phyloP scores from a whole-genome alignment of 2,113 vertebrate genomes.

The Chaetops frenatus region DNA sequence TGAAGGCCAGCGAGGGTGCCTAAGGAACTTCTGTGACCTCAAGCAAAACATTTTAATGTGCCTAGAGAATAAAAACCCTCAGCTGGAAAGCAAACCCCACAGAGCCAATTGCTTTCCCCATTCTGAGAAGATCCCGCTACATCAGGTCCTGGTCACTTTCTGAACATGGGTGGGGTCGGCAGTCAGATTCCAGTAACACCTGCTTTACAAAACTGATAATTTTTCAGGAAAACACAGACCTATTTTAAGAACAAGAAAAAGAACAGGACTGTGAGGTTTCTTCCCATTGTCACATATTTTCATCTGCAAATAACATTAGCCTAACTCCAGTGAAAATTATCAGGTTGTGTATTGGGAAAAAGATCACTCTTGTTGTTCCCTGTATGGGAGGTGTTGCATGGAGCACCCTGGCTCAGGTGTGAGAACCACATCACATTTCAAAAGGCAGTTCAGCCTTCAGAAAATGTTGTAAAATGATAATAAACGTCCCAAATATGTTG shows the following conservation, averaged over 20 bases:
- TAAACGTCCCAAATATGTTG: not conserved
- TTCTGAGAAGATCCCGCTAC: not conserved
- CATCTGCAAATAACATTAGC: not conserved
- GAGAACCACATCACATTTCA: not conserved
- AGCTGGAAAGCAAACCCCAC: not conserved
- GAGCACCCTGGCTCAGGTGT: fast-evolving
- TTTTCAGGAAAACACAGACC: not conserved
- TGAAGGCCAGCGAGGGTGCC: not conserved
- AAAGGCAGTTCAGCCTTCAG: not conserved
- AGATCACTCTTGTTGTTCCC: not conserved
- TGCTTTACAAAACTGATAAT: not conserved
- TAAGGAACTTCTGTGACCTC: not conserved
- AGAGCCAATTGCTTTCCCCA: not conserved
- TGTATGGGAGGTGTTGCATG: not conserved
- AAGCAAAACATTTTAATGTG: not conserved
- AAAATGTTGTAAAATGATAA: not conserved
- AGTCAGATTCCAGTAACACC: not conserved
- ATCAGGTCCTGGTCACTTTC: not conserved
- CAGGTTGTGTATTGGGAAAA: not conserved
- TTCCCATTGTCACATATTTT: not conserved
- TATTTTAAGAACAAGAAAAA: not conserved
- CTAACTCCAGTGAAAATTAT: not conserved
- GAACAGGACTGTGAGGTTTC: not conserved
- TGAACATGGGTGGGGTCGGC: fast-evolving
- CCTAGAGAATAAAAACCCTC: not conserved